Evolutionary conservation across 2,113 vertebrate genomes (phyloP), one percentile per base, ranked within the genome.

Genomic region (Sardina pilchardus): DNA sequence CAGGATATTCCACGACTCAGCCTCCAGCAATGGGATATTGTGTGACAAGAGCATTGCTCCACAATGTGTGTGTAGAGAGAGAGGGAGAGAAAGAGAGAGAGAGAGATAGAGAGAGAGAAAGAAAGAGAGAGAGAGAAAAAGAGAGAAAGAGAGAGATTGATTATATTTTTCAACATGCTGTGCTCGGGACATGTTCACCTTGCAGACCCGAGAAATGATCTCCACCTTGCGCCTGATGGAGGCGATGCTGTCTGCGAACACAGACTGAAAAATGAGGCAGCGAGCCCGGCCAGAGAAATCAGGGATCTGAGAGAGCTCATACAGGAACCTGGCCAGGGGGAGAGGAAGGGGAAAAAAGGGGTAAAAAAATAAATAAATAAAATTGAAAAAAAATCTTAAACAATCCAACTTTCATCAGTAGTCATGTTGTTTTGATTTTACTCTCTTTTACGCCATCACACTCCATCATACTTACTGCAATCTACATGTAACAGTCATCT

Each of bases 231-330:
- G 91, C 71, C 93, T 95, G 42, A 97, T 90, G 48, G 96, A 94
- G 0, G 94, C 91, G 43, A 97, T 95, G 8, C 95, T 93, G 56
- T 99, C 98, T 3, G 89, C 90, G 91, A 99, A 99, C 80, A 95
- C 92, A 0, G 97, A 96, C 88, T 95, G 96, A 92, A 99, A 98
- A 93, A 99, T 98, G 85, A 99, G 96, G 88, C 98, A 98, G 86
- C 93, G 95, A 87, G 97, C 95, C 91, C 98, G 94, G 86, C 96
- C 95, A 19, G 95, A 91, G 19, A 99, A 99, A 93, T 98, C 96
- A 17, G 98, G 97, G 88, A 99, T 97, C 94, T 97, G 97, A 85
- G 98, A 97, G 75, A 99, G 93, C 87, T 99, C 97, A 21, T 97
- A 98, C 4, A 99, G 94, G 94, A 99, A 99, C 90, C 98, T 99